Evolutionary conservation across 1,140 invertebrate species (phyloP), one percentile per base, ranked within the genome.

Genomic region (Polyergus mexicanus): DNA sequence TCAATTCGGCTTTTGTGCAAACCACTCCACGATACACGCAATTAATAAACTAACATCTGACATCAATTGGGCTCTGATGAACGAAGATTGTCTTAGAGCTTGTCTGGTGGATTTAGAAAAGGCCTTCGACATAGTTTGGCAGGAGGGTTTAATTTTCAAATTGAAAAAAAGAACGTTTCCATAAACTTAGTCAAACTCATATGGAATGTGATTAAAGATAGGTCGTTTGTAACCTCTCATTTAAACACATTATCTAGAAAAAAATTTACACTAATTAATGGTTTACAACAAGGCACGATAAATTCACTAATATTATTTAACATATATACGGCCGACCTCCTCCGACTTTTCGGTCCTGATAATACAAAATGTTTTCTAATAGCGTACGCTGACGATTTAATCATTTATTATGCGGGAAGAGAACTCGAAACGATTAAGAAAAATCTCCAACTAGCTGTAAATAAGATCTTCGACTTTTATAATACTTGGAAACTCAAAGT

Each of bases 81-180:
- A 16, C 2, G 13, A 56, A 0, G 28, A 54, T 1, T 72, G 16
- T 11, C 3, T 54, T 5, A 28, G 28, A 1, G 69, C 47, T 0
- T 54, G 47, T 10, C 5, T 54, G 28, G 8, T 72, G 1, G 69
- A 72, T n/a, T 8, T 72, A n/a, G 69, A 71, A 54, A 71, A 71
- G 4, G 44, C 28, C 3, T 72, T 72, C 3, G 47, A 54, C 6
- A 68, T 38, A 3, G 11, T 54, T 0, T 71, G 41, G 68, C 47
- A 19, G 0, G 16, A 71, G 19, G 28, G 47, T 7, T 16, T 72
- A 11, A 19, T 72, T 1, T 72, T 35, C 0, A 72, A 56, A 35
- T 11, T 56, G 8, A 72, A 10, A 19, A 54, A 3, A 35, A 56
- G 0, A 35, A 56, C 19, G 11, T 72, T 3, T 28, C 19, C 2